Evolutionary conservation across 2,113 vertebrate species (phyloP).

Genomic region (Tiliqua scincoides): DNA sequence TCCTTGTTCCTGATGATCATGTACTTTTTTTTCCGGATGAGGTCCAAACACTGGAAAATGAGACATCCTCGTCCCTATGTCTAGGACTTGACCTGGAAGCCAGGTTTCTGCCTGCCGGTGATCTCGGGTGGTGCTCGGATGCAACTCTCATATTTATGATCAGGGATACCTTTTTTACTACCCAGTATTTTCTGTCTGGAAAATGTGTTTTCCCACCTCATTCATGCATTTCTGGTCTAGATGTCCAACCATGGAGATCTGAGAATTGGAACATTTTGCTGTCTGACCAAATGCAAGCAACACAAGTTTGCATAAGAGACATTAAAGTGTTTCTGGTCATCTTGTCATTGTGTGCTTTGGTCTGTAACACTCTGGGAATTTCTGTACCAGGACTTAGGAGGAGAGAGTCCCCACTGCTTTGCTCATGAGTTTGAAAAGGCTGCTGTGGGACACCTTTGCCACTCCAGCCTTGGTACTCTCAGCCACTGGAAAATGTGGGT

Average conservation of each 20-base stretch:
- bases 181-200: conserved; percentile 50
- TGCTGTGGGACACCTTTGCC: neutral
- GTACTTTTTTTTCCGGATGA: conserved; percentile 92
- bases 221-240: neutral
- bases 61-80: conserved; percentile 75
- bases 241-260: no score
- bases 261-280: neutral
- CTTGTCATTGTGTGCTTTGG: neutral
- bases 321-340: neutral
- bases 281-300: neutral
- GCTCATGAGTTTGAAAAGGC: no score
- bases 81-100: conserved; percentile 50
- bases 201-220: neutral
- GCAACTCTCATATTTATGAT: conserved; percentile 55
- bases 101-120: neutral
- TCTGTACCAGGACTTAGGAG: neutral
- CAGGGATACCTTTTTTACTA: conserved; percentile 66
- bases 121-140: conserved; percentile 9
- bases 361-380: neutral
- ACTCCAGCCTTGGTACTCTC: neutral
- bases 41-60: conserved; percentile 86
- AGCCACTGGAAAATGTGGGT: no score
- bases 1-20: conserved; percentile 92
- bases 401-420: neutral
- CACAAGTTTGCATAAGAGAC: neutral